A percentile compares a stretch with the other conserved stretches of the same genome.
These are phyloP conservation scores for Stramonita haemastoma DNA, from an alignment of 2,888 invertebrate genomes.

Conservation along the genomic window DNA sequence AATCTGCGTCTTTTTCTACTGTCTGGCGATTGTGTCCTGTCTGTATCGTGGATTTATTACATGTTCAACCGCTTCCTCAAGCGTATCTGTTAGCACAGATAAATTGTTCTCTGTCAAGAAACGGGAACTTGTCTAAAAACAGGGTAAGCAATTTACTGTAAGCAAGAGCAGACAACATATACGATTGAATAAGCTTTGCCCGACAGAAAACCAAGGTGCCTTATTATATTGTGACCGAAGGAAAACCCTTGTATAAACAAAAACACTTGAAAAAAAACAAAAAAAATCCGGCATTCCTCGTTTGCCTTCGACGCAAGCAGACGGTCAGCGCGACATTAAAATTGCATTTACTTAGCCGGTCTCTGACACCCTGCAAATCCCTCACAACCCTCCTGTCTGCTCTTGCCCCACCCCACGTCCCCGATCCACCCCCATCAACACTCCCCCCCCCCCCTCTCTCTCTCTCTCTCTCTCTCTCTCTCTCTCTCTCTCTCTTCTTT, in stretches of 20 bases:
- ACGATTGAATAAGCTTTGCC: not conserved
- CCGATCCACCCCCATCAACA: not conserved
- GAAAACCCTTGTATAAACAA: not conserved
- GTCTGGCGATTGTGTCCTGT: not conserved
- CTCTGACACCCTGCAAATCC: not conserved
- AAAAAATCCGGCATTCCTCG: not conserved
- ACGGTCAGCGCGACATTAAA: conserved; percentile 28
- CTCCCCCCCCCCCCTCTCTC: not conserved
- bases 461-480: not conserved
- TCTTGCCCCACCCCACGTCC: not conserved
- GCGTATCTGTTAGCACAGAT: not conserved
- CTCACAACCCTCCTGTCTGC: not conserved
- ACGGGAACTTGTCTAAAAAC: not conserved
- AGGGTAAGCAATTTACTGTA: not conserved
- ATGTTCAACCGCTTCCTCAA: not conserved
- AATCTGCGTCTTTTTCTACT: not conserved
- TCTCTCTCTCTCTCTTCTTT: too few species aligned
- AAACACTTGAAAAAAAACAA: not conserved
- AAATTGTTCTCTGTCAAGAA: not conserved
- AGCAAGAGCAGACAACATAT: not conserved
- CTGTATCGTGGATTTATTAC: not conserved
- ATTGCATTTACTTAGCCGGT: conserved; percentile 22
- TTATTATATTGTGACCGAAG: not conserved
- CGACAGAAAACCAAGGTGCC: not conserved
- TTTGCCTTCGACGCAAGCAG: not conserved